These are phyloP conservation scores for Acrocephalus arundinaceus DNA, from an alignment of 2,113 vertebrate genomes.

Conservation along the genomic window DNA sequence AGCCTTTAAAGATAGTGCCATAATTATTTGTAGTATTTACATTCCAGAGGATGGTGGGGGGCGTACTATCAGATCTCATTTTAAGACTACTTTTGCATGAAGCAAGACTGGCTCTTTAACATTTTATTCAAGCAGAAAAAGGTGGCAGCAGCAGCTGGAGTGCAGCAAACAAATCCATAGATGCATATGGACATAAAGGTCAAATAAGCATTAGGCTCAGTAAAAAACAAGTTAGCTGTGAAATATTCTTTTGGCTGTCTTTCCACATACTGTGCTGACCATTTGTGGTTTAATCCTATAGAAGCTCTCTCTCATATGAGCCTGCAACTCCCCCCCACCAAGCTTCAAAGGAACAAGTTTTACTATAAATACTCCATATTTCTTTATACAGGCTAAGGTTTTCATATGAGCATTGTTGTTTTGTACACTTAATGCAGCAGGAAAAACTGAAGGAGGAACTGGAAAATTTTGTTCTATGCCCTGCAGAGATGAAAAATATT, in stretches of 20 bases:
- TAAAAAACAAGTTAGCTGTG: background rate
- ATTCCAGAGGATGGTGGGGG: background rate
- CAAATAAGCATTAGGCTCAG: constrained; percentile 1
- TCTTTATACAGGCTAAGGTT: background rate
- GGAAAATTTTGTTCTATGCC: background rate
- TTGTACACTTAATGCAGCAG: background rate
- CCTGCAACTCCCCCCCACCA: background rate
- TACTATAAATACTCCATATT: background rate
- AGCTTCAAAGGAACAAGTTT: background rate
- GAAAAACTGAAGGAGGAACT: background rate
- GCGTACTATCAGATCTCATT: background rate
- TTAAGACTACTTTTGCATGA: background rate
- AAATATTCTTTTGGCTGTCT: background rate
- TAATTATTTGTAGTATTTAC: constrained; percentile 4
- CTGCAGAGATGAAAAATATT: background rate
- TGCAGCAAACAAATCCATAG: background rate
- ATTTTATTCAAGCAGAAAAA: constrained; percentile 13
- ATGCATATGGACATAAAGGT: constrained; percentile 11
- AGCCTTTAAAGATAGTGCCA: background rate
- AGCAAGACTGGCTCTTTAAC: background rate
- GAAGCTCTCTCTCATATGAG: background rate
- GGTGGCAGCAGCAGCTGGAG: background rate
- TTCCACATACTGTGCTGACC: background rate
- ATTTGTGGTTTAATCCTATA: background rate
- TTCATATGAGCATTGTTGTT: background rate